Evolutionary conservation across 1,140 invertebrate species (phyloP).

Genomic region (Drosophila dunni): DNA sequence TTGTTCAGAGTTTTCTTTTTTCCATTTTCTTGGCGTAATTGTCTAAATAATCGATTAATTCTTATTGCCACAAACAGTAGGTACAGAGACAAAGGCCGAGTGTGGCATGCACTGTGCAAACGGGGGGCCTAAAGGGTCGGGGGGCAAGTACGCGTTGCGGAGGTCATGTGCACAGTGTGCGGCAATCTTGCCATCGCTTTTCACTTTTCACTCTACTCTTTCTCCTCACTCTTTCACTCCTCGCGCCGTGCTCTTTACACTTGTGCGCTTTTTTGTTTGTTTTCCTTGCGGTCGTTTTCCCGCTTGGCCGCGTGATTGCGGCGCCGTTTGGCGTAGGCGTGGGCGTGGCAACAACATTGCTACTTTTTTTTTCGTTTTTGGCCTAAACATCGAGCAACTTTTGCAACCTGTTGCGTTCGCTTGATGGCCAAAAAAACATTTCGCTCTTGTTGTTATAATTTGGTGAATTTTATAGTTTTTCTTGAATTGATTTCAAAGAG

Average conservation of each 20-base stretch:
- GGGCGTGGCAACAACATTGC: conserved; percentile 32
- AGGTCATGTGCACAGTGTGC: conserved; percentile 67
- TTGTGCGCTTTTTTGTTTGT: conserved; percentile 39
- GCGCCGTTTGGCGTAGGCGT: conserved; percentile 5
- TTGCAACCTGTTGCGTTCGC: conserved; percentile 72
- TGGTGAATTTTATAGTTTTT: conserved; percentile 14
- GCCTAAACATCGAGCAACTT: conserved; percentile 36
- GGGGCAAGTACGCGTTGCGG: conserved; percentile 47
- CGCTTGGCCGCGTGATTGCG: conserved; percentile 56
- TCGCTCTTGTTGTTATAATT: conserved; percentile 12
- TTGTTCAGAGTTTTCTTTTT: conserved; percentile 47
- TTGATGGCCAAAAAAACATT: conserved; percentile 34
- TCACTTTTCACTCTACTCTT: background rate
- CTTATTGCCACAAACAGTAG: conserved; percentile 53
- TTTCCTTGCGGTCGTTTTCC: conserved; percentile 41
- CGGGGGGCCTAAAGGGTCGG: background rate
- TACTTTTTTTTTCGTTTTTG: conserved; percentile 1
- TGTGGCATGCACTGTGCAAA: background rate
- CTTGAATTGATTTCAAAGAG: conserved; percentile 38
- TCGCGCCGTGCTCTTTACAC: too few species aligned
- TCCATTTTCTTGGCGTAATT: conserved; percentile 49
- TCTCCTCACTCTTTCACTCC: too few species aligned
- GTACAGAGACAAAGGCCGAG: background rate
- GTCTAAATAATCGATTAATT: conserved; percentile 70
- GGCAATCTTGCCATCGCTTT: conserved; percentile 27